These are phyloP conservation scores for Archocentrus centrarchus DNA, from an alignment of 2,113 vertebrate species.

Conservation along the genomic window DNA sequence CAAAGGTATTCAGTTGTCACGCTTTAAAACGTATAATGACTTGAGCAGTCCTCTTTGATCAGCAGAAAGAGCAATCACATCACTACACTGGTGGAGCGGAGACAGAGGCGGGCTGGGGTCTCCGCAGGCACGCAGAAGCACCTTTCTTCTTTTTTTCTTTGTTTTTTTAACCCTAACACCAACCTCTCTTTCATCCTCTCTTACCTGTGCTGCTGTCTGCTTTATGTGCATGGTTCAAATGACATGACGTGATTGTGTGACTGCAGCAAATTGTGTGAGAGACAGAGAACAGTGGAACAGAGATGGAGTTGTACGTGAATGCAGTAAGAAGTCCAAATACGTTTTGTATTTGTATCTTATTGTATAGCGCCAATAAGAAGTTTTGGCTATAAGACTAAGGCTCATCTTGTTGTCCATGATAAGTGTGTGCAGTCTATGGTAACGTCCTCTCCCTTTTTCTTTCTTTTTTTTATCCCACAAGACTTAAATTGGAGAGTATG, in stretches of 20 bases:
- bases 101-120: slow-evolving; percentile 48
- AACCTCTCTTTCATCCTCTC: not conserved
- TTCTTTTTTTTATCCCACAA: slow-evolving; percentile 41
- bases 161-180: not conserved
- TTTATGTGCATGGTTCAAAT: not conserved
- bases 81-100: slow-evolving; percentile 49
- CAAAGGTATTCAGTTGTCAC: slow-evolving; percentile 64
- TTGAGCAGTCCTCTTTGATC: slow-evolving; percentile 54
- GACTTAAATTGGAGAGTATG: slow-evolving; percentile 53
- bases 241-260: not conserved
- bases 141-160: slow-evolving; percentile 7
- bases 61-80: slow-evolving; percentile 67
- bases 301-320: not conserved
- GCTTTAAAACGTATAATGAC: slow-evolving; percentile 57
- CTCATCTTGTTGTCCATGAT: not conserved
- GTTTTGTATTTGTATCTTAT: not conserved
- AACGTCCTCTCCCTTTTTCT: not conserved
- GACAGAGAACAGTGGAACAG: not conserved
- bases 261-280: not conserved
- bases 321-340: not conserved
- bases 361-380: not conserved
- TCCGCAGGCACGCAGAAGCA: slow-evolving; percentile 46
- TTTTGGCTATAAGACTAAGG: not conserved
- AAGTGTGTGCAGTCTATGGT: not conserved
- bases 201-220: slow-evolving; percentile 17